A percentile compares a stretch with the other conserved stretches of the same genome.
phyloP scores from a whole-genome alignment of 1,140 invertebrate genomes.

The Lasaia peninsularis region DNA sequence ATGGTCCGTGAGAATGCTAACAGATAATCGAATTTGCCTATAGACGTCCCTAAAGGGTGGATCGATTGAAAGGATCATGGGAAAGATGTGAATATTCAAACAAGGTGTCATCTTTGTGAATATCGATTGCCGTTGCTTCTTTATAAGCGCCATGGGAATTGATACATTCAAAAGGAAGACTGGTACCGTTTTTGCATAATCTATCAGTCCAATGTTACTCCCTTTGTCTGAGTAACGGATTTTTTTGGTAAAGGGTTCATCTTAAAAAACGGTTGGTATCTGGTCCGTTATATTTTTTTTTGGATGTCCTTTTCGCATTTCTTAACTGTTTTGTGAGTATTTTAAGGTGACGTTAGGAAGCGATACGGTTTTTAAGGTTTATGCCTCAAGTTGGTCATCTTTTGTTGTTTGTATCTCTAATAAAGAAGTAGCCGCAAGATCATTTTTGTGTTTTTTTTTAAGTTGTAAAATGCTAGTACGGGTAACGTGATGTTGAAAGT shows the following conservation, averaged over 20 bases:
- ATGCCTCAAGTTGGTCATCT: background rate
- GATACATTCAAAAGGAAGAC: constrained; percentile 70
- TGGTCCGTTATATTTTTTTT: constrained; percentile 62
- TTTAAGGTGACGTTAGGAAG: background rate
- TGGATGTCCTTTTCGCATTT: constrained; percentile 33
- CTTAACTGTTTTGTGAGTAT: constrained; percentile 7
- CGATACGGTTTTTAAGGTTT: background rate
- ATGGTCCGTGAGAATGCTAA: constrained; percentile 68
- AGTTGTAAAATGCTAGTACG: too few species aligned
- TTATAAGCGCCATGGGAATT: constrained; percentile 68
- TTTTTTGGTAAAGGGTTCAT: constrained; percentile 60
- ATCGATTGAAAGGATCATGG: constrained; percentile 61
- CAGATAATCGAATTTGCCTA: constrained; percentile 77
- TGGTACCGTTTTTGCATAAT: constrained; percentile 69
- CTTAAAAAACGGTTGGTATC: constrained; percentile 55
- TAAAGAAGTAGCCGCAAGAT: background rate
- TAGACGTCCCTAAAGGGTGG: constrained; percentile 41
- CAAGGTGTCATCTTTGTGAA: constrained; percentile 75
- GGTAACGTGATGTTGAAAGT: too few species aligned
- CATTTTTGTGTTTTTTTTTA: too few species aligned
- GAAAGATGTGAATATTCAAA: constrained; percentile 75
- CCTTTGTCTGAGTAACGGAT: constrained; percentile 62
- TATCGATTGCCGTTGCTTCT: constrained; percentile 66
- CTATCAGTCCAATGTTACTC: constrained; percentile 46
- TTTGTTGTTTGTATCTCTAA: background rate